Base-by-base conservation (phyloP, 2,797 vertebrate genomes). In the Falco naumanni region DNA sequence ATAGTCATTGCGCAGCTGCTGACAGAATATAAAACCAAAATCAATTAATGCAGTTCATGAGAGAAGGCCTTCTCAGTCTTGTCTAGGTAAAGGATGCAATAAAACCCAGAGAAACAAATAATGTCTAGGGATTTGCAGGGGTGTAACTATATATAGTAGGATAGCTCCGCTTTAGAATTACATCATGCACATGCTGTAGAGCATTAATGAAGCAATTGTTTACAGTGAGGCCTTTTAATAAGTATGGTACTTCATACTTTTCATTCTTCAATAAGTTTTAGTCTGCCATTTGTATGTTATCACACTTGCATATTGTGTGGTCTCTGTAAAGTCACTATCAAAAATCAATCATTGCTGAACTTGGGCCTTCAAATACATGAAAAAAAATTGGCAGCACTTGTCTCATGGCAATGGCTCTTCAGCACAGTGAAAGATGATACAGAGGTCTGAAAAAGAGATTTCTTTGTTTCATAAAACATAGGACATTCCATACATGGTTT, bases 401-500 rank as follows among this genome's bases (percentile, higher is more conserved):
- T 90, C 63, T 95, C 80, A 68, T 80, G 80, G 91, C 59, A 90
- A 88, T 16, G 0, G 54, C 68, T 76, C 50, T 68, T 85, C 39
- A 79, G 54, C 45, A 39, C 29, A 28, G 43, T 34, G 47, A 48
- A 48, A 59, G n/a, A 74, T 48, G 56, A 16, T 71, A 13, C 22
- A 57, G 60, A 24, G 31, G 25, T 66, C 66, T 95, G 66, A 60
- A 41, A 47, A 72, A 65, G 29, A 68, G 51, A 37, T 47, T 53
- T 53, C 24, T 87, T 81, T 90, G 19, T 79, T 84, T 59, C 34
- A 66, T 17, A 78, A 28, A 31, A 8, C 28, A 12, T 2, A 18
- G 45, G 18, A 21, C 1, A 6, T 22, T 54, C 11, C 11, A 16
- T 37, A 41, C 8, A 1, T 0, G 1, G 4, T 34, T 39, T 25